Percentiles rank a stretch among this genome's conserved stretches.
Evolutionary conservation across 2,797 vertebrate species (phyloP).

Genomic region (Sphenodon punctatus): DNA sequence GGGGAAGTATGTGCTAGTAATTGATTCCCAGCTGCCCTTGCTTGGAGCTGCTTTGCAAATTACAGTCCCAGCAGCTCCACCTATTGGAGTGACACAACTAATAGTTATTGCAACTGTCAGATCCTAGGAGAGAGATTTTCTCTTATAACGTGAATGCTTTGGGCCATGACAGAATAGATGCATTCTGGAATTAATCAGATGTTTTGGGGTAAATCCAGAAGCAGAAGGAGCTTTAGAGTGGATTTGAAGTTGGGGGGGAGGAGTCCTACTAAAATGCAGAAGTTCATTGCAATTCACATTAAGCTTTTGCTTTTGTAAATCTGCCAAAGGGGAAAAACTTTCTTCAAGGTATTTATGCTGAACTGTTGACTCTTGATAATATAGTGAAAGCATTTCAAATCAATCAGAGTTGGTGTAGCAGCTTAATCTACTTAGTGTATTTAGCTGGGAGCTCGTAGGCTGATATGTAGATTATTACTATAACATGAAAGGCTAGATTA

Average conservation of each 20-base stretch:
- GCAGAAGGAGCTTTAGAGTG: conserved; percentile 46
- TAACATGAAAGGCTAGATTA: conserved; percentile 47
- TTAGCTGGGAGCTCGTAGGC: conserved; percentile 51
- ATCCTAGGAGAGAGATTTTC: not conserved
- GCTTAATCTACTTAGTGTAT: conserved; percentile 60
- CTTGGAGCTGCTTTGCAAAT: not conserved
- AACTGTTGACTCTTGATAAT: conserved; percentile 60
- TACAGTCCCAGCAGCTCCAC: not conserved
- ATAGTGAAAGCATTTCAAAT: conserved; percentile 59
- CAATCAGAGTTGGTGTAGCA: conserved; percentile 33
- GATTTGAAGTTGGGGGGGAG: too few species aligned
- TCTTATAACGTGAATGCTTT: not conserved
- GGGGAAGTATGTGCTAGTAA: not conserved
- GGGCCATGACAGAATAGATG: not conserved
- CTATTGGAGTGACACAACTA: not conserved
- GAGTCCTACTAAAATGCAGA: conserved; percentile 50
- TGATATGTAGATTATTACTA: conserved; percentile 52
- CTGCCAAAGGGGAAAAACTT: conserved; percentile 49
- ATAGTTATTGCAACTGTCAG: not conserved
- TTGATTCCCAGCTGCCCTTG: fast-evolving
- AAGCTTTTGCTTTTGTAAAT: conserved; percentile 61
- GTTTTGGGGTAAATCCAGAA: conserved; percentile 9
- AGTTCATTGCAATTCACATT: conserved; percentile 58
- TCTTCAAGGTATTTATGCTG: conserved; percentile 59
- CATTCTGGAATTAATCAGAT: conserved; percentile 20